Evolutionary conservation across 2,888 invertebrate species (phyloP), one percentile per base, ranked within the genome.

Genomic region (Pachydiplax longipennis): DNA sequence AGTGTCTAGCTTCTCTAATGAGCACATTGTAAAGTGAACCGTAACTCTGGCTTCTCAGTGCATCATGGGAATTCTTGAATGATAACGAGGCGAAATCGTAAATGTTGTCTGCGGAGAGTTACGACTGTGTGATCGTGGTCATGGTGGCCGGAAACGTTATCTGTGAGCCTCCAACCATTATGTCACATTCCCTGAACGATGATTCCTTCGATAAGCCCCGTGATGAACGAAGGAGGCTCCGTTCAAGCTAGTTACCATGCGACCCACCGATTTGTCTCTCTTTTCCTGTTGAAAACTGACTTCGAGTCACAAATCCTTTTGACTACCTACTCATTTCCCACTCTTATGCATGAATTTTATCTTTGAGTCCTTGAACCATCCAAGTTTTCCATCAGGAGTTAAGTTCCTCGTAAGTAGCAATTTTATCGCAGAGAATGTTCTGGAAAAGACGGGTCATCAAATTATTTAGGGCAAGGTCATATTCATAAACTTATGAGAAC

Each of bases 171-270:
- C 58, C 58, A 35, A 37, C 87, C 87, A 87, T 87, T 37, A 87
- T 65, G 87, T 87, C 87, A 61, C 58, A 61, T 61, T 87, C 37
- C 83, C 61, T 61, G 58, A 87, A 87, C 58, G 87, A 87, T 87
- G 37, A 35, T n/a, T 48, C 87, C 13, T 37, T 37, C 40, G 87
- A 87, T 87, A 87, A 87, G 83, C 61, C 58, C 58, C 22, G 61
- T 61, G 87, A 87, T 87, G 61, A 61, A 87, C 87, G 87, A 87
- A 87, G 61, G 61, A 61, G 87, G 37, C 58, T 83, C 37, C 87
- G 37, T 87, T 37, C 37, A n/a, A 87, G 40, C 5, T 4, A n/a
- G 25, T 61, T 37, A 22, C 37, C 58, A 61, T 65, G 37, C 65
- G 61, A 35, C 48, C 15, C 18, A 35, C 37, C 37, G 35, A 61